Conservation (phyloP, 2,888 invertebrate species). For the Plagiodera versicolora region DNA sequence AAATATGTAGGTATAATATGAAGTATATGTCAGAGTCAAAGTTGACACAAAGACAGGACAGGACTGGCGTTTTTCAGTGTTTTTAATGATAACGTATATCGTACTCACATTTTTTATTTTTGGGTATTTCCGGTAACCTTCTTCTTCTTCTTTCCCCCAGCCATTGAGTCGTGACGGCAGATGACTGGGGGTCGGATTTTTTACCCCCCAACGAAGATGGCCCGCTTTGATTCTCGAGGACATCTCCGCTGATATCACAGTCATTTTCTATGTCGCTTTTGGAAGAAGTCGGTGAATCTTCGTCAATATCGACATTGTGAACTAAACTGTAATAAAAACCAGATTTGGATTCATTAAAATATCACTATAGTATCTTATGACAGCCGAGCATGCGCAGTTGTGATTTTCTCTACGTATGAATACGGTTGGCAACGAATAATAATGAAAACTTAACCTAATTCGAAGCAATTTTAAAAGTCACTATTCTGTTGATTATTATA, state of each 20-base stretch:
- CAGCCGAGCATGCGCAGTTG: too few relatives aligned
- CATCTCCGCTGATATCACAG: slow-evolving; percentile 50
- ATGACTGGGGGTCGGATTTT: slow-evolving; percentile 21
- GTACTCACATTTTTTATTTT: slow-evolving; percentile 80
- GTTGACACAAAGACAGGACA: neutral
- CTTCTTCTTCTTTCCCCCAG: slow-evolving; percentile 69
- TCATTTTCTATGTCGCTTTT: slow-evolving; percentile 68
- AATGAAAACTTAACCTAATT: too few relatives aligned
- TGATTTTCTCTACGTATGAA: too few relatives aligned
- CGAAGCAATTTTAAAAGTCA: too few relatives aligned
- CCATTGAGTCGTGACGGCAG: slow-evolving; percentile 37
- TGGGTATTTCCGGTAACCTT: slow-evolving; percentile 87
- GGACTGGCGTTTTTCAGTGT: too few relatives aligned
- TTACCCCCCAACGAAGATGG: slow-evolving; percentile 26
- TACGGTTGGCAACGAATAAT: too few relatives aligned
- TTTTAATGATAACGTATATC: neutral
- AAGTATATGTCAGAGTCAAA: slow-evolving; percentile 9
- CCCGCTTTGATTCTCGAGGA: slow-evolving; percentile 20
- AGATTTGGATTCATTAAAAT: too few relatives aligned
- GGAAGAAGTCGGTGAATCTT: slow-evolving; percentile 77
- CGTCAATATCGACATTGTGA: slow-evolving; percentile 80
- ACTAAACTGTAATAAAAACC: slow-evolving; percentile 67
- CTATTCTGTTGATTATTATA: too few relatives aligned
- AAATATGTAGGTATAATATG: neutral
- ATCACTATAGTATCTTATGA: too few relatives aligned